Evolutionary conservation across 2,888 invertebrate genomes (phyloP).

Genomic region (Rhopalosiphum nymphaeae): DNA sequence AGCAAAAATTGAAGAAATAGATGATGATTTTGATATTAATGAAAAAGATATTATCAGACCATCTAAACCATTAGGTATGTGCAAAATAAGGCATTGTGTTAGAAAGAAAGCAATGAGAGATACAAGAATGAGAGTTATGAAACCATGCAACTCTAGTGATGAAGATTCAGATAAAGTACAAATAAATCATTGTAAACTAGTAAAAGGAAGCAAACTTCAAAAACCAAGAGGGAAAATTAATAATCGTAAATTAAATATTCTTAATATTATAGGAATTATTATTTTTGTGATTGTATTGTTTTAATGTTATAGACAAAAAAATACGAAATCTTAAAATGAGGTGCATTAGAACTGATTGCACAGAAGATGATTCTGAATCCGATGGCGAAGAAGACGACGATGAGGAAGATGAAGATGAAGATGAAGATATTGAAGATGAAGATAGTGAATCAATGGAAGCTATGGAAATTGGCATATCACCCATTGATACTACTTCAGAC

Average conservation of each 20-base stretch:
- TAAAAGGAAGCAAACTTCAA: constrained; percentile 51
- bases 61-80: constrained; percentile 59
- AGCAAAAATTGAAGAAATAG: constrained; percentile 63
- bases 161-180: constrained; percentile 63
- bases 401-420: constrained; percentile 66
- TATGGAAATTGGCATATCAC: constrained; percentile 62
- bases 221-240: constrained; percentile 56
- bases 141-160: constrained; percentile 62
- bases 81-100: constrained; percentile 59
- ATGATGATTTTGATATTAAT: constrained; percentile 59
- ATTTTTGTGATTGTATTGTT: constrained; percentile 10
- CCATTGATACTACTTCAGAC: constrained; percentile 54
- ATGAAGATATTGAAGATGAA: constrained; percentile 67
- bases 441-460: constrained; percentile 66
- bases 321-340: constrained; percentile 59
- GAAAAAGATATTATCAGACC: constrained; percentile 63
- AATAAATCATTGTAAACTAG: constrained; percentile 59
- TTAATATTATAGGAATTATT: background rate
- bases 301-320: constrained; percentile 57
- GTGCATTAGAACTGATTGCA: constrained; percentile 59
- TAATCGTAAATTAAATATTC: constrained; percentile 48
- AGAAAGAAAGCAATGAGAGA: constrained; percentile 59
- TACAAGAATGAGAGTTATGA: constrained; percentile 60
- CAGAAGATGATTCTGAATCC: constrained; percentile 69
- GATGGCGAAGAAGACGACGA: constrained; percentile 68